phyloP scores from a whole-genome alignment of 2,113 vertebrate genomes.

The Ophthalmolycus amberensis region DNA sequence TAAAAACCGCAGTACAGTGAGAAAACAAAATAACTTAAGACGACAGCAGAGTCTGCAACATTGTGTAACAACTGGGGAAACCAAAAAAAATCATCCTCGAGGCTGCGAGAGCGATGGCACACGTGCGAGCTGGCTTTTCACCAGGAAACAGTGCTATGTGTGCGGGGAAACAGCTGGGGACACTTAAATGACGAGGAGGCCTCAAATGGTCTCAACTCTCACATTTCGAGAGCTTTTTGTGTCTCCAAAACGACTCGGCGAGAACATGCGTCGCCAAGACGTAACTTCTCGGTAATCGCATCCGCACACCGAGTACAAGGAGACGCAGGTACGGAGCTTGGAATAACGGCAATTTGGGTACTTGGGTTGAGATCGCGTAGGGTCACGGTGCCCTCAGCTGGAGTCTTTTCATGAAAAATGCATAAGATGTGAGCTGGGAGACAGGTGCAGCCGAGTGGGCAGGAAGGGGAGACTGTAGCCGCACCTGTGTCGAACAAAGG shows the following conservation, averaged over 20 bases:
- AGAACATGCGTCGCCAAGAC: not conserved
- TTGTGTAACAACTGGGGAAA: not conserved
- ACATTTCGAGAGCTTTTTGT: not conserved
- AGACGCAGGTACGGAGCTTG: not conserved
- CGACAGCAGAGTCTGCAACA: not conserved
- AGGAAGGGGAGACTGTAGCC: not conserved
- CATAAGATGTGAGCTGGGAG: no score
- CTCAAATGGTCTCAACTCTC: conserved; percentile 9
- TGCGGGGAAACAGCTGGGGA: conserved; percentile 15
- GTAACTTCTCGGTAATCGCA: not conserved
- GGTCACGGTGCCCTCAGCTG: not conserved
- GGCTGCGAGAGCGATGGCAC: not conserved
- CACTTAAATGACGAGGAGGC: conserved; percentile 4
- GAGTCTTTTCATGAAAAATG: not conserved
- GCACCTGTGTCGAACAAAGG: not conserved
- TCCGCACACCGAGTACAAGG: not conserved
- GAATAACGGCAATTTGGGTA: conserved; percentile 18
- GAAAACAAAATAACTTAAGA: not conserved
- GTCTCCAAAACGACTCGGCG: conserved; percentile 18
- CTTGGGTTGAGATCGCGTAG: not conserved
- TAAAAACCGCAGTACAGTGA: not conserved
- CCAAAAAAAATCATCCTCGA: not conserved
- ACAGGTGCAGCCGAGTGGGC: not conserved
- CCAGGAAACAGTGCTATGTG: not conserved
- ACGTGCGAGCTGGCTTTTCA: not conserved